Evolutionary conservation across 2,113 vertebrate genomes (phyloP).

Genomic region (Oncorhynchus masou): DNA sequence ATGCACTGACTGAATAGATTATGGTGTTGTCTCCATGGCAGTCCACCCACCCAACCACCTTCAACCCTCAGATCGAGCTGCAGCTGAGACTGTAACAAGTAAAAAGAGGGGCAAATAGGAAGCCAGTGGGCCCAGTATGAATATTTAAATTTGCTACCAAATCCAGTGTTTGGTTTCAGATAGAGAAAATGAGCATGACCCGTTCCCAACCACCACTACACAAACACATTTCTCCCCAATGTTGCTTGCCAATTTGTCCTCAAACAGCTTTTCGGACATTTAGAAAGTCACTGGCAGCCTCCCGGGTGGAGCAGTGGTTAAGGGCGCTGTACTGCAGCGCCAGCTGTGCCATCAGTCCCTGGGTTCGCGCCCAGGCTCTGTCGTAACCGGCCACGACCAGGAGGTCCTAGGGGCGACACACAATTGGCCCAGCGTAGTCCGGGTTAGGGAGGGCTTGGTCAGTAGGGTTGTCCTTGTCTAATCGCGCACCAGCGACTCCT

Average conservation of each 20-base stretch:
- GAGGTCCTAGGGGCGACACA: too few species aligned
- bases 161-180: constrained; percentile 94
- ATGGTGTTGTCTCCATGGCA: too few species aligned
- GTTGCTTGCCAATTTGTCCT: constrained; percentile 84
- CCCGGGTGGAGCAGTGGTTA: too few species aligned
- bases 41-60: not conserved
- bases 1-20: too few species aligned
- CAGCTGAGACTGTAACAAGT: constrained; percentile 88
- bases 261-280: constrained; percentile 91
- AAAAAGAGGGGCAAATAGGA: constrained; percentile 78
- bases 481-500: too few species aligned
- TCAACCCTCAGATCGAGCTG: constrained; percentile 44
- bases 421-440: too few species aligned
- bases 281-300: constrained; percentile 74
- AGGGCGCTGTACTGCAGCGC: too few species aligned
- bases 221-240: constrained; percentile 40
- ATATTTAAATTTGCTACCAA: constrained; percentile 95
- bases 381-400: too few species aligned
- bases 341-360: too few species aligned
- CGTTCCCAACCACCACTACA: constrained; percentile 35
- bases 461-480: too few species aligned
- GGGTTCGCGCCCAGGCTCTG: too few species aligned
- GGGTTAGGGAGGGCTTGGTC: too few species aligned
- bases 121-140: constrained; percentile 80
- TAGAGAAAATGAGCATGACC: constrained; percentile 85